Conservation (phyloP, 2,888 invertebrate species). For the Tiliacea citrago region DNA sequence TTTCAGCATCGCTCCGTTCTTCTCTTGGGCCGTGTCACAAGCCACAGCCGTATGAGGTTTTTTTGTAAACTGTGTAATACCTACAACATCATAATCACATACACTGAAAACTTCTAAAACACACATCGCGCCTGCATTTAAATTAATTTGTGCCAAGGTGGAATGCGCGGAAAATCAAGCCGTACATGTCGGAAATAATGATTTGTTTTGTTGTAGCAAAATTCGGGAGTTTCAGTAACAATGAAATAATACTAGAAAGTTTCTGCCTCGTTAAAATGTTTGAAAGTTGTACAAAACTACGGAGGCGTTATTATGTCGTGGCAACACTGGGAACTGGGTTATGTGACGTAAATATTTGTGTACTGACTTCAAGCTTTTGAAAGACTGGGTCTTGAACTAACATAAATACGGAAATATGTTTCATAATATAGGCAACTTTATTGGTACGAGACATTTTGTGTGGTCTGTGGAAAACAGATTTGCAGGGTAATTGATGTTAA, state of each 20-base stretch:
- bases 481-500: neutral
- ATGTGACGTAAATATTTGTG: constrained; percentile 33
- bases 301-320: constrained; percentile 39
- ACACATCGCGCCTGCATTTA: constrained; percentile 26
- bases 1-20: neutral
- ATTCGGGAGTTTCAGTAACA: constrained; percentile 44
- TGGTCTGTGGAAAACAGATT: neutral
- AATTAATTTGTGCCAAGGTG: constrained; percentile 26
- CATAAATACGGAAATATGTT: neutral
- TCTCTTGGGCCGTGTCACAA: neutral
- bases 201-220: constrained; percentile 38
- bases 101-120: constrained; percentile 9
- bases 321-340: constrained; percentile 30
- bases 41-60: neutral
- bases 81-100: neutral
- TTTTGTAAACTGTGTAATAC: neutral
- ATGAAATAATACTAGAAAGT: constrained; percentile 58
- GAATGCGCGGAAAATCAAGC: constrained; percentile 26
- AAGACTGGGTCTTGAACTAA: neutral
- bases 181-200: constrained; percentile 40
- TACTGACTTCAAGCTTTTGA: constrained; percentile 15
- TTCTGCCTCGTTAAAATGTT: constrained; percentile 62
- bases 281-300: constrained; percentile 53
- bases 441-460: neutral
- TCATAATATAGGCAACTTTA: neutral